phyloP scores from a whole-genome alignment of 2,888 invertebrate species.

The Aethes cnicana region DNA sequence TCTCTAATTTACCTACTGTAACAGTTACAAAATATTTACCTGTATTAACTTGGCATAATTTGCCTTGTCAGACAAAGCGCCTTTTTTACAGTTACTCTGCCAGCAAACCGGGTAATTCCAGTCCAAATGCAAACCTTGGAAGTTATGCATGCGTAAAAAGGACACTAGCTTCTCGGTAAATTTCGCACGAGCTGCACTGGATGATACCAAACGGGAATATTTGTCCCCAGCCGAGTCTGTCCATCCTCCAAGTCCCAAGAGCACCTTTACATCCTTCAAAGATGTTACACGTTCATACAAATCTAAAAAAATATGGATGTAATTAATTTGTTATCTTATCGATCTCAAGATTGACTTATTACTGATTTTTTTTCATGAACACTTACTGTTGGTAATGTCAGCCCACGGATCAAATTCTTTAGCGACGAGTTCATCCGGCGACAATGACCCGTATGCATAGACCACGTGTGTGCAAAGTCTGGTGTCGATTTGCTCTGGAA shows the following conservation, averaged over 20 bases:
- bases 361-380: background rate
- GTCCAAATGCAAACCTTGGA: constrained; percentile 94
- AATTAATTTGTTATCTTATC: background rate
- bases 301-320: constrained; percentile 72
- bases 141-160: constrained; percentile 88
- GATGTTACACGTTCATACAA: constrained; percentile 90
- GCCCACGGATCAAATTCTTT: constrained; percentile 94
- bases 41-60: constrained; percentile 89
- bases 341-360: background rate
- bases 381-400: constrained; percentile 91
- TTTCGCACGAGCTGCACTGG: constrained; percentile 84
- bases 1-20: too few species aligned
- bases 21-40: constrained; percentile 80
- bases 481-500: constrained; percentile 92
- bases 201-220: constrained; percentile 90
- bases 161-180: constrained; percentile 87
- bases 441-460: constrained; percentile 94
- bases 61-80: constrained; percentile 88
- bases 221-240: constrained; percentile 95
- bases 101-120: constrained; percentile 98
- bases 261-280: constrained; percentile 84
- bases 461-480: constrained; percentile 93
- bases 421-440: constrained; percentile 88
- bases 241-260: constrained; percentile 97
- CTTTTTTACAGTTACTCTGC: constrained; percentile 94